Base-by-base conservation (phyloP, 2,888 invertebrate genomes). In the Acanthococcus lagerstroemiae region DNA sequence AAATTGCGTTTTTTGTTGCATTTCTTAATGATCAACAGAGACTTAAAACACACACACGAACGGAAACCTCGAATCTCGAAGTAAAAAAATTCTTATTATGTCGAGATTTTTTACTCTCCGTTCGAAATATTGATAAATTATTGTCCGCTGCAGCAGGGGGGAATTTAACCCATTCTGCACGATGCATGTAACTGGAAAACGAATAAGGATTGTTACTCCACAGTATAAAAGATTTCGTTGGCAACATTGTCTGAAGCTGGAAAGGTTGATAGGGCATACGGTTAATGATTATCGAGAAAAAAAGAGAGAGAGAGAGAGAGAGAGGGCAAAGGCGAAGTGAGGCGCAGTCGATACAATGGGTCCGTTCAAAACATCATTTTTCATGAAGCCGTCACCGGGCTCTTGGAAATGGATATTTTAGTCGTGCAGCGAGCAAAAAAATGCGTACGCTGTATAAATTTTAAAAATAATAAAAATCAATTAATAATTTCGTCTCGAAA, bases 201-300 rank as follows among this genome's bases (percentile, higher is more conserved):
- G 52, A 61, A n/a, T n/a, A n/a, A 61, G 52, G 61, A 61, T 61
- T 61, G 61, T 37, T 61, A 46, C 50, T 60, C 25, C 27, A 37
- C 50, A 21, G 61, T 48, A 61, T 61, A 61, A 61, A 61, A 61
- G 52, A 61, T 61, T 61, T 61, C 61, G 30, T 37, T 48, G 61
- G 61, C 30, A 61, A 61, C 50, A 61, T 61, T 61, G 61, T 52
- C 61, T 61, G 61, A 45, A 50, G 61, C 52, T 52, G 61, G 21
- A 61, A 61, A 61, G 61, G 61, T 61, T 61, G 61, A 61, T 61
- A 50, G 61, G 61, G 61, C 61, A 61, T 61, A 61, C 61, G 61
- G 61, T 61, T 61, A 61, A 61, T 61, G 61, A 61, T 61, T 61
- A 61, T 61, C 61, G 61, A 60, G 52, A 60, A 48, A 48, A 52